Conservation (phyloP, 2,113 vertebrate genomes). For the Stegostoma tigrinum region DNA sequence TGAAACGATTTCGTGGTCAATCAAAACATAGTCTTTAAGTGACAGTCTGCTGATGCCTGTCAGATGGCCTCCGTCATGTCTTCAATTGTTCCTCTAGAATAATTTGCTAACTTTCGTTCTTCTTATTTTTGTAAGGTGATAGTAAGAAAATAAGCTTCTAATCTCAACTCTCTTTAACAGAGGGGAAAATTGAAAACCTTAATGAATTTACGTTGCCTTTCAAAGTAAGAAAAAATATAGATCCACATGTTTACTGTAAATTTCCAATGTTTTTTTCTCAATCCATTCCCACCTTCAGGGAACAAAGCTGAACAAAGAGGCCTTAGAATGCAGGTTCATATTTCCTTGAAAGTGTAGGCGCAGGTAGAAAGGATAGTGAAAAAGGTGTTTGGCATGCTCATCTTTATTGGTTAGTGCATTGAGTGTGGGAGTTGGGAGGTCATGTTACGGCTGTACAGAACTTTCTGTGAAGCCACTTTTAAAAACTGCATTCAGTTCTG, state of each 20-base stretch:
- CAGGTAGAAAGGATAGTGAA: too few species aligned
- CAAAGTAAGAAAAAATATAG: background rate
- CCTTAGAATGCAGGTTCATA: too few species aligned
- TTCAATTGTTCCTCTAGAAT: background rate
- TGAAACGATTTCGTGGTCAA: background rate
- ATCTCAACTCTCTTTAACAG: background rate
- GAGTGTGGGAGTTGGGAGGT: too few species aligned
- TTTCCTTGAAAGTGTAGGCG: too few species aligned
- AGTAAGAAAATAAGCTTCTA: background rate
- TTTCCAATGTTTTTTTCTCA: background rate
- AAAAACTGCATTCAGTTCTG: too few species aligned
- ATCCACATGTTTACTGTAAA: background rate
- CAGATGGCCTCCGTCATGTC: background rate
- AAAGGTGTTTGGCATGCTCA: too few species aligned
- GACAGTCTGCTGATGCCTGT: background rate
- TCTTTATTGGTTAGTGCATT: too few species aligned
- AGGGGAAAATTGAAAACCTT: background rate
- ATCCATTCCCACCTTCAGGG: background rate
- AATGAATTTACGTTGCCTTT: background rate
- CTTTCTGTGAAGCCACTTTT: too few species aligned
- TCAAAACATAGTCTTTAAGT: background rate
- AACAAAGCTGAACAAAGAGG: too few species aligned
- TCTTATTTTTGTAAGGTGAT: background rate
- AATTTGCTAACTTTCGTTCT: background rate
- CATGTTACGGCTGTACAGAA: too few species aligned